phyloP scores from a whole-genome alignment of 2,113 vertebrate species.

The Garra rufa region DNA sequence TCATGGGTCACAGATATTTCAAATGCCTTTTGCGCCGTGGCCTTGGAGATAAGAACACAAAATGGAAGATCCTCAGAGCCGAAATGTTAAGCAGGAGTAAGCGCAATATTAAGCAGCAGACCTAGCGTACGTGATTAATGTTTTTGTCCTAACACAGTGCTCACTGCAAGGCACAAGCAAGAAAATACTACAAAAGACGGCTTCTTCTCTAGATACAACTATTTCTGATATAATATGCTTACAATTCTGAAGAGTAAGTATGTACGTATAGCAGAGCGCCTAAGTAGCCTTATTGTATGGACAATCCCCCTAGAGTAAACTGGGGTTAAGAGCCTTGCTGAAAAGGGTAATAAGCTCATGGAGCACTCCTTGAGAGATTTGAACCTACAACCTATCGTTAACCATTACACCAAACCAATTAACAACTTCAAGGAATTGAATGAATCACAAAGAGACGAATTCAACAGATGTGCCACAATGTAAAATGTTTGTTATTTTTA shows the following conservation, averaged over 20 bases:
- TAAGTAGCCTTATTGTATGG: not conserved
- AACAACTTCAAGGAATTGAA: not conserved
- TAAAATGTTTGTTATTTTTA: too few relatives aligned
- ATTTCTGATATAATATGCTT: not conserved
- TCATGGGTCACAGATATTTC: constrained; percentile 35
- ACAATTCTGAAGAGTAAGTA: not conserved
- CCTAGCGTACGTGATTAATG: not conserved
- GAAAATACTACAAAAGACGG: not conserved
- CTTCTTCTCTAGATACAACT: not conserved
- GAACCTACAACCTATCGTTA: not conserved
- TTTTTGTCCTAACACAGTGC: not conserved
- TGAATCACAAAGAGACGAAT: too few relatives aligned
- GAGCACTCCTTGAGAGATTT: not conserved
- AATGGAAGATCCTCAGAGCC: not conserved
- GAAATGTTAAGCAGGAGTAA: constrained; percentile 45
- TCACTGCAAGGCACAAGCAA: not conserved
- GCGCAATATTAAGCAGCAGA: constrained; percentile 36
- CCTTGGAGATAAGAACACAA: constrained; percentile 38
- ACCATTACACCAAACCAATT: not conserved
- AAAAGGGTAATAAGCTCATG: not conserved
- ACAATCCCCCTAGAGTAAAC: not conserved
- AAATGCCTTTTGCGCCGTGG: constrained; percentile 20
- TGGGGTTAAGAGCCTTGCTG: not conserved
- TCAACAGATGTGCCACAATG: too few relatives aligned
- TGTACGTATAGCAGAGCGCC: not conserved